Conservation (phyloP, 2,113 vertebrate genomes). For the Himantopus leucocephalus region DNA sequence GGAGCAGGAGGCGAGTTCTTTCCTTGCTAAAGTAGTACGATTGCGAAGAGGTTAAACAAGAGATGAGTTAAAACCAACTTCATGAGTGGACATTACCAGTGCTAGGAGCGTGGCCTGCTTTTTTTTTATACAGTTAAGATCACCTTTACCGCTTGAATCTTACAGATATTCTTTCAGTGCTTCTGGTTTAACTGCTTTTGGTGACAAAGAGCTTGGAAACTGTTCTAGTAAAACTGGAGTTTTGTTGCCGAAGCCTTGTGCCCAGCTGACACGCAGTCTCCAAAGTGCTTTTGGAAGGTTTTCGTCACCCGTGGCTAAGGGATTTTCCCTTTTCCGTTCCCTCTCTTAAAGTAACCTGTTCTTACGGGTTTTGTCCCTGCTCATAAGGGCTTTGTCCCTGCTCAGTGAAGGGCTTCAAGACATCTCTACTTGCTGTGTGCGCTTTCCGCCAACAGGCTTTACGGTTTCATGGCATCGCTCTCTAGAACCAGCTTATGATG, state of each 20-base stretch:
- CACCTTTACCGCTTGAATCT: neutral
- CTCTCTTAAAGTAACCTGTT: neutral
- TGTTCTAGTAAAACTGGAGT: neutral
- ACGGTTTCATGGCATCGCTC: neutral
- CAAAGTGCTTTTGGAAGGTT: neutral
- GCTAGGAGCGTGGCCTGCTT: neutral
- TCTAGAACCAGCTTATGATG: neutral
- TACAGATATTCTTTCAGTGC: neutral
- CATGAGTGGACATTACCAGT: rapidly evolving
- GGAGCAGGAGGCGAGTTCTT: neutral
- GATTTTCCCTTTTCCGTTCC: neutral
- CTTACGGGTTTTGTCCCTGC: neutral
- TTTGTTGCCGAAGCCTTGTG: neutral
- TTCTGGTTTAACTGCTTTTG: neutral
- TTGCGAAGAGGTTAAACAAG: neutral
- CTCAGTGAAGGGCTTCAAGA: neutral
- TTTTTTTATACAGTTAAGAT: neutral
- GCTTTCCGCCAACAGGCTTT: neutral
- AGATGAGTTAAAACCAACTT: neutral
- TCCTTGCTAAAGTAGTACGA: neutral
- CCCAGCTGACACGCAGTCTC: neutral
- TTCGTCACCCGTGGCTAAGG: neutral
- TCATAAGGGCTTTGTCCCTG: neutral
- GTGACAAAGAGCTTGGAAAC: neutral
- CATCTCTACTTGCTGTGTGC: rapidly evolving